phyloP scores from a whole-genome alignment of 2,113 vertebrate species.

The Chloropsis hardwickii region DNA sequence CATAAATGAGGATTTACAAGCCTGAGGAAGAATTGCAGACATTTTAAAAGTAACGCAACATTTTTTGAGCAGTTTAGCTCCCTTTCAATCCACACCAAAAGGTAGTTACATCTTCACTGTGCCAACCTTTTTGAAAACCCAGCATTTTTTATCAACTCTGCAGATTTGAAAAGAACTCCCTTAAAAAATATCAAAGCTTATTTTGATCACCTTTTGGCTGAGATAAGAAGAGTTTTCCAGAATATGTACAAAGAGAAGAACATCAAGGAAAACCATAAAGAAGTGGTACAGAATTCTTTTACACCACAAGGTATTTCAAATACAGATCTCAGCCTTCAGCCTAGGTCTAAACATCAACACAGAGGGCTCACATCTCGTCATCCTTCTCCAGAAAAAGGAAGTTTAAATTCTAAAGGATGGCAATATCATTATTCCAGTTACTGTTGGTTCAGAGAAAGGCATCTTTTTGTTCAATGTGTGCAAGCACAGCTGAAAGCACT shows the following conservation, averaged over 20 bases:
- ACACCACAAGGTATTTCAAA: background rate
- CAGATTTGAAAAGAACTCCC: background rate
- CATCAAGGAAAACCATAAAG: slow-evolving; percentile 16
- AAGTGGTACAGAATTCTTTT: background rate
- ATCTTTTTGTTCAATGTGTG: background rate
- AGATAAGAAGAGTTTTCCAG: background rate
- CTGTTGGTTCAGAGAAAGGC: background rate
- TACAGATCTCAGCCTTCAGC: background rate
- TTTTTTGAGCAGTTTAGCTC: background rate
- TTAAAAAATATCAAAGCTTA: background rate
- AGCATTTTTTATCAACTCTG: background rate
- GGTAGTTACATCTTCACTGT: background rate
- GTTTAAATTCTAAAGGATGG: background rate
- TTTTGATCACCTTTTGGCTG: background rate
- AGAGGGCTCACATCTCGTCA: background rate
- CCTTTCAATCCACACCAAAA: background rate
- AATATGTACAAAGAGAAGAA: slow-evolving; percentile 2
- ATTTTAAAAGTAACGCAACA: background rate
- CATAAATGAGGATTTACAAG: background rate
- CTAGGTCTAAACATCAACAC: background rate
- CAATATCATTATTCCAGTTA: background rate
- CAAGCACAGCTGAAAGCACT: background rate
- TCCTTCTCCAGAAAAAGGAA: background rate
- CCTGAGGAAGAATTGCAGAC: background rate
- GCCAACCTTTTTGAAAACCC: background rate